Evolutionary conservation across 2,797 vertebrate species (phyloP).

Genomic region (Chelmon rostratus): DNA sequence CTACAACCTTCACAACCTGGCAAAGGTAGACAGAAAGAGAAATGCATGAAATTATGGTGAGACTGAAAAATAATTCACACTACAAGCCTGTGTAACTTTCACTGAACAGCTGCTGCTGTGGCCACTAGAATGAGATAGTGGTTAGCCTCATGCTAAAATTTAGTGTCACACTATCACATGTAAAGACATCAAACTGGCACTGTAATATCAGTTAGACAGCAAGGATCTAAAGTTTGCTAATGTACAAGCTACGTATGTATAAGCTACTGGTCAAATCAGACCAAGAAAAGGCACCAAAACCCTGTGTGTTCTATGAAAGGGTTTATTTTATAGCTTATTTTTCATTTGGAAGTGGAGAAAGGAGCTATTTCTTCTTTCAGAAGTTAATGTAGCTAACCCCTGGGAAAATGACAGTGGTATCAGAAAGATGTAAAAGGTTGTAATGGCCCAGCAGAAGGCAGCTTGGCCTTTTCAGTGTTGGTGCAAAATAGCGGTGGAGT

Average conservation of each 20-base stretch:
- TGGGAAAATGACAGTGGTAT: background rate
- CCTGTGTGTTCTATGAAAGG: no score
- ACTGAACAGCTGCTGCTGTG: background rate
- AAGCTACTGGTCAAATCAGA: no score
- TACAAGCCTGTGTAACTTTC: background rate
- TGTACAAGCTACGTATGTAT: no score
- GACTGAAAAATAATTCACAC: background rate
- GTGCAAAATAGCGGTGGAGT: background rate
- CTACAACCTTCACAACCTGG: conserved; percentile 94
- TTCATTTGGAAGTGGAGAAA: background rate
- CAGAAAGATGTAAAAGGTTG: background rate
- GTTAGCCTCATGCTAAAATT: background rate
- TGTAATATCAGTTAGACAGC: background rate
- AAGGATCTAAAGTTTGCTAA: no score
- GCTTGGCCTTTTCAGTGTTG: background rate
- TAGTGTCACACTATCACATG: background rate
- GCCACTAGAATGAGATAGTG: background rate
- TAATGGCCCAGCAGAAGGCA: background rate
- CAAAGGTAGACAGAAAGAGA: background rate
- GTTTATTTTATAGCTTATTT: background rate
- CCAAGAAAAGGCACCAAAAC: no score
- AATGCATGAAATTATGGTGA: background rate
- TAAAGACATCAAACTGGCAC: background rate
- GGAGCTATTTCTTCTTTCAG: background rate
- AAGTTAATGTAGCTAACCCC: background rate